Conservation (phyloP, 2,113 vertebrate genomes). For the Oplegnathus fasciatus region DNA sequence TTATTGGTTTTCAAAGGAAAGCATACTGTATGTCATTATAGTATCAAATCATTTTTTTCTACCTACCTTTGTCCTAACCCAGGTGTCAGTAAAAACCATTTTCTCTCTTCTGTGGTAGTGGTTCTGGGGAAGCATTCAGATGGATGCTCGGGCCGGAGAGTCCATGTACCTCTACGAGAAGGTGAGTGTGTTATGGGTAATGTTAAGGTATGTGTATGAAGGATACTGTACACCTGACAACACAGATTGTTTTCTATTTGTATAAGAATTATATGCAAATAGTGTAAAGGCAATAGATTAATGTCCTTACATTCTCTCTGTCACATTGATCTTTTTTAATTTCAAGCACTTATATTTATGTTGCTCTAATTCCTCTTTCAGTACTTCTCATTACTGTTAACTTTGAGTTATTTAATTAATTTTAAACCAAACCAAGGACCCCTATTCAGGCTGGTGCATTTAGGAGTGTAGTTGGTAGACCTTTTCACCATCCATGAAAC, state of each 20-base stretch:
- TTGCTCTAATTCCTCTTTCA: not conserved
- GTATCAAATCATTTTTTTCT: not conserved
- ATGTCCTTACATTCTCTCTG: not conserved
- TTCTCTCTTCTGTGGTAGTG: constrained; percentile 84
- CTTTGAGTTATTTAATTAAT: not conserved
- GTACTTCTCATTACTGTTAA: not conserved
- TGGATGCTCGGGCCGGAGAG: constrained; percentile 97
- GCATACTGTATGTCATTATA: not conserved
- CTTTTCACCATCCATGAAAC: not conserved
- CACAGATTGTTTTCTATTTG: not conserved
- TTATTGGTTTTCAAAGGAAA: constrained; percentile 35
- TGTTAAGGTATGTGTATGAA: not conserved
- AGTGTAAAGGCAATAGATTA: not conserved
- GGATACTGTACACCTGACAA: not conserved
- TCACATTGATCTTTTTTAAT: not conserved
- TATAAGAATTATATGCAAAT: not conserved
- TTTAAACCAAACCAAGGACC: not conserved
- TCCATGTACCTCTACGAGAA: constrained; percentile 98
- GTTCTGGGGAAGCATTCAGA: constrained; percentile 99
- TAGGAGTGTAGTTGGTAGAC: not conserved
- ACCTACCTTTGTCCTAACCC: not conserved
- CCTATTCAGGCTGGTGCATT: not conserved
- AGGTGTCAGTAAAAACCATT: not conserved
- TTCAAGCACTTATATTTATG: not conserved
- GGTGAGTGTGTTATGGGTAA: constrained; percentile 78